Percentiles rank a stretch among this genome's conserved stretches.
Evolutionary conservation across 2,113 vertebrate species (phyloP).

Genomic region (Steatornis caripensis): DNA sequence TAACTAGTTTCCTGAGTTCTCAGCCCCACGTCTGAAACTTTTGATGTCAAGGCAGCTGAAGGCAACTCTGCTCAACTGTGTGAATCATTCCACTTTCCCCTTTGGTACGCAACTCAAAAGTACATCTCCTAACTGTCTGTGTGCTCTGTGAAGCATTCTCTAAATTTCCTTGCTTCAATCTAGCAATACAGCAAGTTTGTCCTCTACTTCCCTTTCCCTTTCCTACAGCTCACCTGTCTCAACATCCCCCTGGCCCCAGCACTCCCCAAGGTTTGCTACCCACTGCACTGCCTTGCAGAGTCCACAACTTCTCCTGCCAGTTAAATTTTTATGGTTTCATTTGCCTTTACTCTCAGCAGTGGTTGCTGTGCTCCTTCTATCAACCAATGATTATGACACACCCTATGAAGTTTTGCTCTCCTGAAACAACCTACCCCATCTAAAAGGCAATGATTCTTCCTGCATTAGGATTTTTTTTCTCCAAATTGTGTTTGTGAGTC

Average conservation of each 20-base stretch:
- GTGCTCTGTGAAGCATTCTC: neutral
- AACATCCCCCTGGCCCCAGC: accelerated
- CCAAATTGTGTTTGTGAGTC: neutral
- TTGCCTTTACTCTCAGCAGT: neutral
- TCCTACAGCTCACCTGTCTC: neutral
- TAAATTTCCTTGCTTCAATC: neutral
- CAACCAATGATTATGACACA: neutral
- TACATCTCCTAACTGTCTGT: neutral
- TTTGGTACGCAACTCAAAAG: neutral
- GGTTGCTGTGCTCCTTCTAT: neutral
- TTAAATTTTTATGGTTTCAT: neutral
- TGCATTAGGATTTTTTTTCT: neutral
- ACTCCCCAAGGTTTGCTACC: neutral
- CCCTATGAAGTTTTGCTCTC: neutral
- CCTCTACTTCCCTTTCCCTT: neutral
- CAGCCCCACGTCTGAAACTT: neutral
- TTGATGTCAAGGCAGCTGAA: neutral
- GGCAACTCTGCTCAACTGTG: neutral
- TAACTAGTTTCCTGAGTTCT: neutral
- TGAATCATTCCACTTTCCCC: neutral
- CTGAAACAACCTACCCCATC: neutral
- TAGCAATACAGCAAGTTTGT: neutral
- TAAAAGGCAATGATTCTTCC: neutral
- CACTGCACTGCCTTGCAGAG: neutral
- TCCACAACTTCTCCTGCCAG: neutral